Evolutionary conservation across 2,113 vertebrate genomes (phyloP), one percentile per base, ranked within the genome.

Genomic region (Leptosomus discolor): DNA sequence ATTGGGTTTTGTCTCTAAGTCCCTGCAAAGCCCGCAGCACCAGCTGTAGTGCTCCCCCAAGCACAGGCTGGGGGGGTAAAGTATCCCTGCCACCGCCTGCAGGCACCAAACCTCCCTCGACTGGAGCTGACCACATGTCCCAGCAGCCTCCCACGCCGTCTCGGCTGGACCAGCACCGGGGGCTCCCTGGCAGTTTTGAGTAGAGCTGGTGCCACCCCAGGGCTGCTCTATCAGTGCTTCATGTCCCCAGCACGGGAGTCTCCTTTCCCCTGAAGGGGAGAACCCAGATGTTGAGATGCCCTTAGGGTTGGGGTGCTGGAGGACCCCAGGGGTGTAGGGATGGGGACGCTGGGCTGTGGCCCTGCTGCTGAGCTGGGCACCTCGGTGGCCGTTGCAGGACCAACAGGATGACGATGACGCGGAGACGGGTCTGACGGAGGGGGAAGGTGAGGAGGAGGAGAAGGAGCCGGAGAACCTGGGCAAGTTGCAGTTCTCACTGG

Each of bases 401-500:
- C 98, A 96, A 78, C 98, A 98, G 98, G 99, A 99, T 3, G 99
- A 99, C 0, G 99, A 99, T 5, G 99, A 99, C 0, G 98, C 99
- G 0, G 99, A 99, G 91, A 99, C 97, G 0, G 99, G 99, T 43
- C 97, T 99, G 92, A 99, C 99, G 0, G 99, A 99, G 37, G 98
- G 98, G n/a, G 99, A 99, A 74, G 99, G 99, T 3, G 99, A 99
- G 88, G 99, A 99, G 64, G 99, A 99, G 78, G 99, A 99, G 96
- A 99, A 99, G 85, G 99, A 99, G 95, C 99, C 99, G 0, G 99
- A 99, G 97, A 99, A 99, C 96, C 98, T 99, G 39, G 99, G 99
- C 71, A 99, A 99, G 95, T 96, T 99, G 93, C 99, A 99, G 97
- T 99, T 99, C 97, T 99, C 99, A 1, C 97, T 99, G 83, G 99